A percentile compares a stretch with the other conserved stretches of the same genome.
Conservation (phyloP, 2,888 invertebrate species). For the Brachyptera putata region DNA sequence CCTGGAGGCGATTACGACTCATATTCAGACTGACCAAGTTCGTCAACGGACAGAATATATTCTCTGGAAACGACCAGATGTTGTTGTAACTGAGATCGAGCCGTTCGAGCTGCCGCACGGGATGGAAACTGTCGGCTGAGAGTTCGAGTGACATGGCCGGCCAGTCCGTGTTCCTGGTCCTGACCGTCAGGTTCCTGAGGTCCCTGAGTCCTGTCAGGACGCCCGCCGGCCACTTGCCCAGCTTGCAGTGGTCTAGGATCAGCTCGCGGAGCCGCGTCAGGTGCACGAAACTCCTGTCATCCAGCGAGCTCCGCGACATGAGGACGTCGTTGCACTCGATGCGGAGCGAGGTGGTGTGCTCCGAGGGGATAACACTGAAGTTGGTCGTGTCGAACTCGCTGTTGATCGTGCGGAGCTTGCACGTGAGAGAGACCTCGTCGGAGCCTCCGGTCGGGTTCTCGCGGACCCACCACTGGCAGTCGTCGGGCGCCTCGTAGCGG, state of each 20-base stretch:
- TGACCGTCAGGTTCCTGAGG: constrained; percentile 77
- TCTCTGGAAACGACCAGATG: constrained; percentile 84
- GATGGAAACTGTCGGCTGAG: constrained; percentile 70
- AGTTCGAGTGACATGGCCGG: constrained; percentile 79
- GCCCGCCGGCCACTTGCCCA: constrained; percentile 75
- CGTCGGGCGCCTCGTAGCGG: constrained; percentile 77
- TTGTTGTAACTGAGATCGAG: constrained; percentile 84
- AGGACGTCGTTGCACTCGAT: constrained; percentile 77
- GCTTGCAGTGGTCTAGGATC: constrained; percentile 80
- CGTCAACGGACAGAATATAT: constrained; percentile 76
- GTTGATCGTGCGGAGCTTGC: constrained; percentile 78
- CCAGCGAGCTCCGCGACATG: constrained; percentile 72
- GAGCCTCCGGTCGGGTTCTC: constrained; percentile 45
- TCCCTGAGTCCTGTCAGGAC: constrained; percentile 75
- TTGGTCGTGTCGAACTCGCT: constrained; percentile 85
- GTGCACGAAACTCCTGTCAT: constrained; percentile 74
- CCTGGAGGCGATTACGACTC: constrained; percentile 82
- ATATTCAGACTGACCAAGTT: constrained; percentile 78
- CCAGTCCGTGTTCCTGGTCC: constrained; percentile 81
- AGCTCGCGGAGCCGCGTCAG: constrained; percentile 74
- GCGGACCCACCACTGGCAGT: constrained; percentile 74
- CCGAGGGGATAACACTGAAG: constrained; percentile 80
- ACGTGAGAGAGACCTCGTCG: constrained; percentile 71
- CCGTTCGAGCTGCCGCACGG: constrained; percentile 73
- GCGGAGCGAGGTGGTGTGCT: constrained; percentile 72